Evolutionary conservation across 2,888 invertebrate species (phyloP), one percentile per base, ranked within the genome.

Genomic region (Brachynemurus nebulosus): DNA sequence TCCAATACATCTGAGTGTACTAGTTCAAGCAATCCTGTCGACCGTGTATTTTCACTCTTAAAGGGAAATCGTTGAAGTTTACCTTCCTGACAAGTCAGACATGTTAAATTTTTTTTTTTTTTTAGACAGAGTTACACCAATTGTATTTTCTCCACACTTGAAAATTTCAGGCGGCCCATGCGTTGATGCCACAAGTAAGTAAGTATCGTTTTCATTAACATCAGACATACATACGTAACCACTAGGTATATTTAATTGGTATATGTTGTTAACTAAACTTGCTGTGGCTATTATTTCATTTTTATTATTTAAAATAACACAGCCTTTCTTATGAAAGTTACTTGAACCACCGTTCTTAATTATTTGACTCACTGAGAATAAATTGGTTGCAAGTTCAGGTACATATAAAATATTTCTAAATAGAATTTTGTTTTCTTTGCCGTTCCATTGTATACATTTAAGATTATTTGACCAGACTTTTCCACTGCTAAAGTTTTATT

Each of bases 381-480:
- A 30, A 40, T 37, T 44, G 20, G 38, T 39, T 9, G 37, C 8
- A 11, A 44, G 20, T 5, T 47, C 23, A 6, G 48, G 47, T 6
- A 47, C 47, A 16, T 45, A 47, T 18, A 47, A 20, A 21, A 48
- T 45, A 30, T 48, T 37, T 21, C 34, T 18, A 2, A 47, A 19
- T n/a, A 9, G n/a, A 1, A 25, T 11, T 11, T 25, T 25, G 11
- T 25, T 25, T 25, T 25, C 27, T 25, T 9, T 11, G 8, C 27
- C 27, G 11, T 25, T 25, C 8, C 11, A n/a, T n/a, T n/a, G n/a
- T n/a, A n/a, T n/a, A n/a, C n/a, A n/a, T n/a, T n/a, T n/a, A n/a
- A n/a, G n/a, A n/a, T n/a, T n/a, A n/a, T n/a, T n/a, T n/a, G n/a
- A n/a, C n/a, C n/a, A n/a, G n/a, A n/a, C n/a, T n/a, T n/a, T n/a